phyloP scores from a whole-genome alignment of 1,140 invertebrate species.

The Drosophila sp. region DNA sequence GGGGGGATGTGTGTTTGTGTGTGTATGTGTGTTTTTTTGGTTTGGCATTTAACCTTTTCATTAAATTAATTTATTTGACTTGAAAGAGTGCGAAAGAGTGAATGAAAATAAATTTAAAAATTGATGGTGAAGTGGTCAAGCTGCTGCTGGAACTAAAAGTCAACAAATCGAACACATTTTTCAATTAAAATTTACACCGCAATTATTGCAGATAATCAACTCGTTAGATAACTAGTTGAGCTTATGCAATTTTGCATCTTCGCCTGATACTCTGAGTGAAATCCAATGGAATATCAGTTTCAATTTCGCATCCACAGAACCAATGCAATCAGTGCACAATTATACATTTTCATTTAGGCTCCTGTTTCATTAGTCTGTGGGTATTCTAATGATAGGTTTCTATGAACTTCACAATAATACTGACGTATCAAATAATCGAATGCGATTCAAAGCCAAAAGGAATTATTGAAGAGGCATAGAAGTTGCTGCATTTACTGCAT shows the following conservation, averaged over 20 bases:
- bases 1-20: constrained; percentile 17
- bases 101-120: neutral
- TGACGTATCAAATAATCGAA: too few relatives aligned
- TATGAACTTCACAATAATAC: too few relatives aligned
- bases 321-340: neutral
- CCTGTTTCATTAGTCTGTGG: too few relatives aligned
- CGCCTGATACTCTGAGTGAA: neutral
- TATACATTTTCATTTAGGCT: neutral
- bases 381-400: too few relatives aligned
- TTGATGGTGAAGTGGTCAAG: neutral
- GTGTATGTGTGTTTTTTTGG: constrained; percentile 23
- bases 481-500: too few relatives aligned
- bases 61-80: constrained; percentile 9
- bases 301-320: neutral
- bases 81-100: constrained; percentile 1
- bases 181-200: neutral
- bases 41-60: constrained; percentile 23
- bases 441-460: too few relatives aligned
- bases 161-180: neutral
- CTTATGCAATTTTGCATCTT: neutral
- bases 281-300: neutral
- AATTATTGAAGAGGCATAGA: too few relatives aligned
- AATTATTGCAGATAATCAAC: neutral
- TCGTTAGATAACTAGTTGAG: neutral
- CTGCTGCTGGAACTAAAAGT: neutral